A percentile compares a stretch with the other conserved stretches of the same genome.
Conservation (phyloP, 1,140 invertebrate genomes). For the Oryzaephilus surinamensis region DNA sequence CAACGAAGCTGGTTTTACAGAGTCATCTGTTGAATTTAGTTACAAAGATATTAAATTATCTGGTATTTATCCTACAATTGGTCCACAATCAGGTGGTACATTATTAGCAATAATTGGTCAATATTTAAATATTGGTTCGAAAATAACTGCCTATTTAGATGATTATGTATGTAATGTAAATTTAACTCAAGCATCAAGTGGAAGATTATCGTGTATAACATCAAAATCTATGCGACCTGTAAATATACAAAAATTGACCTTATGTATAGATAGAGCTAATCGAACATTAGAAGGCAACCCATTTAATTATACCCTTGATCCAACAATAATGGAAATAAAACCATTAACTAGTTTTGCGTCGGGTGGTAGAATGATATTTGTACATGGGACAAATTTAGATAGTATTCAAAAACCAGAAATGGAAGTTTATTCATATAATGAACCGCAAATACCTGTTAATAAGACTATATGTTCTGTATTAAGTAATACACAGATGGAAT, state of each 20-base stretch:
- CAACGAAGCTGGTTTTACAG: slow-evolving; percentile 79
- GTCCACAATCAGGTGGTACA: slow-evolving; percentile 90
- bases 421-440: slow-evolving; percentile 65
- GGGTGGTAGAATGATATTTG: slow-evolving; percentile 86
- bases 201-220: slow-evolving; percentile 76
- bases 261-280: slow-evolving; percentile 78
- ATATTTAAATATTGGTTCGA: slow-evolving; percentile 89
- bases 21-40: slow-evolving; percentile 79
- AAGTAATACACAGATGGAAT: slow-evolving; percentile 87
- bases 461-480: slow-evolving; percentile 74
- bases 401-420: slow-evolving; percentile 86
- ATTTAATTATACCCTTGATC: slow-evolving; percentile 85
- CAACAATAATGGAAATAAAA: slow-evolving; percentile 88
- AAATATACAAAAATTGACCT: slow-evolving; percentile 52
- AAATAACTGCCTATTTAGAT: slow-evolving; percentile 77
- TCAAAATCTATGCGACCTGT: slow-evolving; percentile 51
- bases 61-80: slow-evolving; percentile 72
- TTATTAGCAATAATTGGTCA: slow-evolving; percentile 80
- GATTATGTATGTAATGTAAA: slow-evolving; percentile 82
- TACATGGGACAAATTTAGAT: slow-evolving; percentile 84
- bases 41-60: slow-evolving; percentile 78
- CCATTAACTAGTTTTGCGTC: slow-evolving; percentile 77
- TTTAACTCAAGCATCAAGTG: slow-evolving; percentile 78
- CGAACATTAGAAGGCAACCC: slow-evolving; percentile 56
- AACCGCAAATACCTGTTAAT: slow-evolving; percentile 57